phyloP scores from a whole-genome alignment of 1,140 invertebrate species.

The Bombyx mandarina region DNA sequence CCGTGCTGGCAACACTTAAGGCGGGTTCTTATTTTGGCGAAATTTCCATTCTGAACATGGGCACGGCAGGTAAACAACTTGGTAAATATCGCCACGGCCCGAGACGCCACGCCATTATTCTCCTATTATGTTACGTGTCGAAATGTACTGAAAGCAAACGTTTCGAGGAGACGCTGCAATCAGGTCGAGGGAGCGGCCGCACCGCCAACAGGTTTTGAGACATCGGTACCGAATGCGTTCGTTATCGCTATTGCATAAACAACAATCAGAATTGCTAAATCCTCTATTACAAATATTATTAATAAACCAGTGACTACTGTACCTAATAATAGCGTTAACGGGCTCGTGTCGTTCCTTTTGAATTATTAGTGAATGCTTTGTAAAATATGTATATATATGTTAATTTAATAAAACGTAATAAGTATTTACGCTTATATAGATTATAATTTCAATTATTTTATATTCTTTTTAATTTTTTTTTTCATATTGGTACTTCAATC shows the following conservation, averaged over 20 bases:
- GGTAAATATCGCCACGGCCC: slow-evolving; percentile 85
- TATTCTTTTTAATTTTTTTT: slow-evolving; percentile 21
- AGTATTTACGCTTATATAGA: slow-evolving; percentile 26
- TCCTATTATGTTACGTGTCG: slow-evolving; percentile 40
- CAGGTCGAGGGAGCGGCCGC: slow-evolving; percentile 67
- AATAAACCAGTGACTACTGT: not conserved
- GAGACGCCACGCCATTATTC: slow-evolving; percentile 71
- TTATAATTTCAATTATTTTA: slow-evolving; percentile 29
- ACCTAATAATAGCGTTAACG: slow-evolving; percentile 28
- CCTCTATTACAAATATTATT: not conserved
- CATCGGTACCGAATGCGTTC: slow-evolving; percentile 36
- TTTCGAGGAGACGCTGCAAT: slow-evolving; percentile 69
- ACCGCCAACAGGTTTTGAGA: slow-evolving; percentile 64
- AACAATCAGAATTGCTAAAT: not conserved
- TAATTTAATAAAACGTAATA: slow-evolving; percentile 17
- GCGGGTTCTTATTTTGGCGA: slow-evolving; percentile 99
- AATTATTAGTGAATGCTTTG: slow-evolving; percentile 41
- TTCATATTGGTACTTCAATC: slow-evolving; percentile 35
- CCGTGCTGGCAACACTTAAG: slow-evolving; percentile 95
- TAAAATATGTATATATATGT: slow-evolving; percentile 35
- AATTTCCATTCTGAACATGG: slow-evolving; percentile 99
- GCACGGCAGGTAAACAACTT: slow-evolving; percentile 97
- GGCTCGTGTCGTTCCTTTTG: slow-evolving; percentile 19
- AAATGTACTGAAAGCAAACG: slow-evolving; percentile 59
- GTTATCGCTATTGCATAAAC: slow-evolving; percentile 21